These are phyloP conservation scores for Monopis laevigella DNA, from an alignment of 2,888 invertebrate genomes.

Conservation along the genomic window DNA sequence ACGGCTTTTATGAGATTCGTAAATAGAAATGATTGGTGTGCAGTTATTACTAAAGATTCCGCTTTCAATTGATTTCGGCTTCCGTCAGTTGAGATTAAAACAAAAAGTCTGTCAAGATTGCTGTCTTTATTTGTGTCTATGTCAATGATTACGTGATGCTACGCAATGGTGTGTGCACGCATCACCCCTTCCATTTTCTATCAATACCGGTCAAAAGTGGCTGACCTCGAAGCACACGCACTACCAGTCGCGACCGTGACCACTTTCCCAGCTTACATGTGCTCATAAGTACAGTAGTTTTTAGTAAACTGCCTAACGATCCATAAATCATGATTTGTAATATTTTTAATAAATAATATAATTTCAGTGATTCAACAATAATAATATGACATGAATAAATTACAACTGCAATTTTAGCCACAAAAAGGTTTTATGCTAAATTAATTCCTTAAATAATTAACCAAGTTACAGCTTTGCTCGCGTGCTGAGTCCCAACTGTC, in stretches of 20 bases:
- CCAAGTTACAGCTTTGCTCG: no score
- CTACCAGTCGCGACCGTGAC: constrained; percentile 10
- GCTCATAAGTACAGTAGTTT: no score
- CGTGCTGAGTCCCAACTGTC: constrained; percentile 15
- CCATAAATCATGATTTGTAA: no score
- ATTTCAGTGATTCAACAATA: no score
- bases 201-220: background rate
- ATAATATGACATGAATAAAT: no score
- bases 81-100: constrained; percentile 1
- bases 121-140: no score
- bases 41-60: constrained; percentile 11
- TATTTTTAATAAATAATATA: no score
- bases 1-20: constrained; percentile 14
- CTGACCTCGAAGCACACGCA: constrained; percentile 4
- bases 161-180: constrained; percentile 9
- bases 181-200: background rate
- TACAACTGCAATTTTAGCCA: no score
- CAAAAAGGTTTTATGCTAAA: no score
- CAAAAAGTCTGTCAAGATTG: no score
- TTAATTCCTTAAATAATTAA: no score
- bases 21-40: constrained; percentile 12
- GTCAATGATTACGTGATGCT: constrained; percentile 6
- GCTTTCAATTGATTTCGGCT: constrained; percentile 11
- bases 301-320: no score
- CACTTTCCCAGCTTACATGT: constrained; percentile 14